Evolutionary conservation across 2,888 invertebrate species (phyloP).

Genomic region (Torymus tubicola): DNA sequence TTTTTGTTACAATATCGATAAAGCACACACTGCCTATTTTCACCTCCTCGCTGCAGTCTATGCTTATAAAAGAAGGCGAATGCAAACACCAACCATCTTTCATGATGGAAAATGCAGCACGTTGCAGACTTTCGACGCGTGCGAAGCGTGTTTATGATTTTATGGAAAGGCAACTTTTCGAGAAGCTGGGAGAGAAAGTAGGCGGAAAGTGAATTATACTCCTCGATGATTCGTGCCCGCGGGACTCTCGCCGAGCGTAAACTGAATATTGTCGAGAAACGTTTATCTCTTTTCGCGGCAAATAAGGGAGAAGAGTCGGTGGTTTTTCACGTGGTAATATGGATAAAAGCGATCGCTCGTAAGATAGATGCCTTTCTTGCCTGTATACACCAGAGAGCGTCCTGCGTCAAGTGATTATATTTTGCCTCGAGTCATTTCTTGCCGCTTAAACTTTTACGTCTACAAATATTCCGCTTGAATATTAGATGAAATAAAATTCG

Average conservation of each 20-base stretch:
- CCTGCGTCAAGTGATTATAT: too few relatives aligned
- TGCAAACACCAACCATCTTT: conserved; percentile 28
- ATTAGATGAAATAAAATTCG: conserved; percentile 1
- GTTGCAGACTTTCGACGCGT: conserved; percentile 40
- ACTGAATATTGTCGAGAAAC: conserved; percentile 36
- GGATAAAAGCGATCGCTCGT: background rate
- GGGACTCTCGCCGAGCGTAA: conserved; percentile 41
- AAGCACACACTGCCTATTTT: conserved; percentile 13
- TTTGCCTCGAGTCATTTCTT: background rate
- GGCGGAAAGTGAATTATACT: conserved; percentile 47
- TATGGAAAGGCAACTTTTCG: conserved; percentile 15
- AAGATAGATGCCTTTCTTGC: conserved; percentile 8
- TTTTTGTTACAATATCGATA: background rate
- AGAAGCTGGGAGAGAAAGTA: conserved; percentile 11
- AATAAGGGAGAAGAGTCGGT: too few relatives aligned
- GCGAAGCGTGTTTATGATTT: conserved; percentile 42
- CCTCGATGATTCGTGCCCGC: conserved; percentile 42
- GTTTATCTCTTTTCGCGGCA: conserved; percentile 7
- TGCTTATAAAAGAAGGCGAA: background rate
- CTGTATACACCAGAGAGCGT: too few relatives aligned
- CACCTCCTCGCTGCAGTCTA: background rate
- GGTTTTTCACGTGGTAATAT: background rate
- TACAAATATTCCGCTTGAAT: background rate
- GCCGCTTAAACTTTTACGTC: conserved; percentile 27
- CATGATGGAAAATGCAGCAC: conserved; percentile 32